A percentile compares a stretch with the other conserved stretches of the same genome.
Conservation (phyloP, 2,888 invertebrate genomes). For the Catocala nupta region DNA sequence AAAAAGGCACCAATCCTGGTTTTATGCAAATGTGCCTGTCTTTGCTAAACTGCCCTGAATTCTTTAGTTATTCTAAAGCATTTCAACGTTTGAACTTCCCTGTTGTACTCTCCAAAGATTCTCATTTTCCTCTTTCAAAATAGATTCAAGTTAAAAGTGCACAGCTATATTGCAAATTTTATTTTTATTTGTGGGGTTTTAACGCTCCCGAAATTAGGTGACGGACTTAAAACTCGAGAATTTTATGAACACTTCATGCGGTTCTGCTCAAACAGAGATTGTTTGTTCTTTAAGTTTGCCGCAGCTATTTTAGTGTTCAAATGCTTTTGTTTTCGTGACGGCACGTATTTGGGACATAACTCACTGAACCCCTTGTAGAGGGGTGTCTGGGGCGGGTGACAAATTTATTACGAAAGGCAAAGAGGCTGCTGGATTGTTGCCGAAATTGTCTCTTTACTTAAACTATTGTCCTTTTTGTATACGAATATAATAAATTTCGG, state of each 20-base stretch:
- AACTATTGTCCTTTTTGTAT: constrained; percentile 33
- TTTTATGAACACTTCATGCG: constrained; percentile 10
- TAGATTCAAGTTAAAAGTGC: constrained; percentile 8
- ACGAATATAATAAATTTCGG: constrained; percentile 32
- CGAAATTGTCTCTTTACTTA: constrained; percentile 35
- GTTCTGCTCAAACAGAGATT: constrained; percentile 17
- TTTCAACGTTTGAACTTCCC: constrained; percentile 1
- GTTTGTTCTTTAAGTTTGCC: constrained; percentile 20
- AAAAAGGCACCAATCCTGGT: background rate
- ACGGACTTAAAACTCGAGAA: constrained; percentile 13
- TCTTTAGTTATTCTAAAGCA: constrained; percentile 4
- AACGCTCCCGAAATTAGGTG: constrained; percentile 6
- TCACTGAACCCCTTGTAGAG: constrained; percentile 44
- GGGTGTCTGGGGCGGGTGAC: constrained; percentile 47
- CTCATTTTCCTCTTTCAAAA: background rate
- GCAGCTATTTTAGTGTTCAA: constrained; percentile 31
- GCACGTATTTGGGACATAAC: constrained; percentile 50
- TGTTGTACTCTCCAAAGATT: constrained; percentile 1
- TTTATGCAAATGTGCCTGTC: constrained; percentile 7
- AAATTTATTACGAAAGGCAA: constrained; percentile 51
- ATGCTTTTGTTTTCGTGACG: constrained; percentile 40
- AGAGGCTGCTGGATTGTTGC: constrained; percentile 33
- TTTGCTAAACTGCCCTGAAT: constrained; percentile 3
- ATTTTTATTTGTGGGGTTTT: constrained; percentile 9
- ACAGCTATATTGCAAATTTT: background rate